Evolutionary conservation across 2,888 invertebrate genomes (phyloP).

Genomic region (Dynastes maya): DNA sequence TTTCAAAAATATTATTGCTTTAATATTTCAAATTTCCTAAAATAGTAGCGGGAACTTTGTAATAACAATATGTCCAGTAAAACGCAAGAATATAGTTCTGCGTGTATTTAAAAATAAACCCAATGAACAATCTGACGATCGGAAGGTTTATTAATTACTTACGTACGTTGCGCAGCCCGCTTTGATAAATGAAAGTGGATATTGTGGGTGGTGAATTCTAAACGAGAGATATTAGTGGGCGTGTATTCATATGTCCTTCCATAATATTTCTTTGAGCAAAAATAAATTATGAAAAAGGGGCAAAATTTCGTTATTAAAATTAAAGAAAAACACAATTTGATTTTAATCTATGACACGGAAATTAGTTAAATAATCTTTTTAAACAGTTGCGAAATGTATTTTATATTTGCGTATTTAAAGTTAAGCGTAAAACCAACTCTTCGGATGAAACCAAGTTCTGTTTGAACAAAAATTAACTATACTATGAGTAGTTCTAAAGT

Average conservation of each 20-base stretch:
- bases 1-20: background rate
- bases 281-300: background rate
- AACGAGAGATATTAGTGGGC: constrained; percentile 1
- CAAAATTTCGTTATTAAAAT: background rate
- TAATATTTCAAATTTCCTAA: constrained; percentile 1
- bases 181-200: constrained; percentile 23
- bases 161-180: background rate
- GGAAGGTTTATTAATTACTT: constrained; percentile 23
- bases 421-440: no score
- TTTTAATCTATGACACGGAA: background rate
- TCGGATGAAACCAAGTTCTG: no score
- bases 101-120: constrained; percentile 6
- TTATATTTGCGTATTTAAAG: no score
- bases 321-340: background rate
- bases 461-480: no score
- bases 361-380: background rate
- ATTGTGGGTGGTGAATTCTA: constrained; percentile 28
- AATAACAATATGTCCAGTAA: background rate
- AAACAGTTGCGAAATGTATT: no score
- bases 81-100: background rate
- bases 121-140: constrained; percentile 6
- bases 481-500: no score
- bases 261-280: background rate
- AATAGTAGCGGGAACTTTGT: background rate
- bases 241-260: constrained; percentile 6